phyloP scores from a whole-genome alignment of 2,888 invertebrate species.

The Sceliomorpha sp. region DNA sequence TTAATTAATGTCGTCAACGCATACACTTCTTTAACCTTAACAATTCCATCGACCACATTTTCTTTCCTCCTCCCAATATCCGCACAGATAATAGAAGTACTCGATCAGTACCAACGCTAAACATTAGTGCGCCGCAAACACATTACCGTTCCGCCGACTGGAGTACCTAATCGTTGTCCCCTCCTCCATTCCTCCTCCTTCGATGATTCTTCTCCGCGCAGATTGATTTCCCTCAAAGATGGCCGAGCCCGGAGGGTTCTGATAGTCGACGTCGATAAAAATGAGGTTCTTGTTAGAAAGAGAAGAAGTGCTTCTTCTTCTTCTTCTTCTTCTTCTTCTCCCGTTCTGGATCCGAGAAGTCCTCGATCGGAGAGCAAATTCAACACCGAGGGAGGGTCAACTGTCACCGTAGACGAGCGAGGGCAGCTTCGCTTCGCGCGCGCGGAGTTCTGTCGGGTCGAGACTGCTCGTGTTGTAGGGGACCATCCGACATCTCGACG shows the following conservation, averaged over 20 bases:
- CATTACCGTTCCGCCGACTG: no score
- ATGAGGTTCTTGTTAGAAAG: slow-evolving; percentile 51
- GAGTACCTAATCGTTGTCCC: no score
- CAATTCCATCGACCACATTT: no score
- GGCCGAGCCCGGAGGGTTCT: slow-evolving; percentile 21
- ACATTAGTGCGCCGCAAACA: no score
- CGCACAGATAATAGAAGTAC: no score
- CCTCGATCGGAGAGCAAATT: slow-evolving; percentile 67
- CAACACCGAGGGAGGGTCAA: slow-evolving; percentile 69
- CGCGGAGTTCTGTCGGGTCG: slow-evolving; percentile 42
- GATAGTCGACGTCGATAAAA: slow-evolving; percentile 56
- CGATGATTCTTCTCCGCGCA: not conserved
- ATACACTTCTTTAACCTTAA: no score
- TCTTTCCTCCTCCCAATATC: no score
- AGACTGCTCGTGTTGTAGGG: slow-evolving; percentile 48
- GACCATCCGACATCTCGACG: slow-evolving; percentile 78
- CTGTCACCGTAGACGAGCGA: slow-evolving; percentile 70
- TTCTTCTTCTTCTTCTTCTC: slow-evolving; percentile 30
- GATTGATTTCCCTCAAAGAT: slow-evolving; percentile 32
- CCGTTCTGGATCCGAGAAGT: slow-evolving; percentile 41
- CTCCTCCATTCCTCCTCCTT: not conserved
- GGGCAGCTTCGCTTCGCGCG: slow-evolving; percentile 40
- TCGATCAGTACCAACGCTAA: no score
- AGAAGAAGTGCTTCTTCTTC: slow-evolving; percentile 23
- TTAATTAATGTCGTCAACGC: no score